A percentile compares a stretch with the other conserved stretches of the same genome.
These are phyloP conservation scores for Dendroctonus ponderosae DNA, from an alignment of 1,140 invertebrate species.

Conservation along the genomic window DNA sequence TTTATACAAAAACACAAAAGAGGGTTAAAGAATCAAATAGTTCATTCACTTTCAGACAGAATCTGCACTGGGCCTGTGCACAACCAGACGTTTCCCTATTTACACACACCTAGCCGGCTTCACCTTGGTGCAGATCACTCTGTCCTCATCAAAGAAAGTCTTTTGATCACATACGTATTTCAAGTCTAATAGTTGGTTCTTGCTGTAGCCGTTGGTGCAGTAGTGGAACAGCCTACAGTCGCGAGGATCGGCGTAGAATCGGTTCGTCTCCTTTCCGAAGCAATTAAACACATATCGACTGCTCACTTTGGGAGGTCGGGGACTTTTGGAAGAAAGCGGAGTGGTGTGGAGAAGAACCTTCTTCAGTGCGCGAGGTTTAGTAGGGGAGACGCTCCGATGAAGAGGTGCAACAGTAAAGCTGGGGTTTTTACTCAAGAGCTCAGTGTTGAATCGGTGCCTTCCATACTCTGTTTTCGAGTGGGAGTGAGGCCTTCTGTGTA, in stretches of 20 bases:
- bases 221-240: constrained; percentile 63
- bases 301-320: constrained; percentile 13
- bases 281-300: constrained; percentile 55
- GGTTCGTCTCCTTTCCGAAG: constrained; percentile 56
- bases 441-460: constrained; percentile 40
- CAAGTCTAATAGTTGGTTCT: constrained; percentile 59
- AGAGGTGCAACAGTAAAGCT: constrained; percentile 42
- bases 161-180: constrained; percentile 61
- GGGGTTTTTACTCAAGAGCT: constrained; percentile 21
- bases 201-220: constrained; percentile 59
- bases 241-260: constrained; percentile 58
- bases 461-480: constrained; percentile 17
- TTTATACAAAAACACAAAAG: too few relatives aligned
- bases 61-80: neutral
- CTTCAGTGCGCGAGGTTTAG: constrained; percentile 35
- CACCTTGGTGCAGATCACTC: constrained; percentile 54
- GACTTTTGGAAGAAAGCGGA: constrained; percentile 35
- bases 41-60: neutral
- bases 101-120: constrained; percentile 48
- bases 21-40: too few relatives aligned
- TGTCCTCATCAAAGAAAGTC: constrained; percentile 57
- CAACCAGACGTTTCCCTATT: constrained; percentile 4
- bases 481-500: constrained; percentile 21
- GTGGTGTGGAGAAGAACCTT: constrained; percentile 42
- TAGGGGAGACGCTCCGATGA: constrained; percentile 45